Conservation (phyloP, 2,797 vertebrate species). For the Toxotes lorentzi region DNA sequence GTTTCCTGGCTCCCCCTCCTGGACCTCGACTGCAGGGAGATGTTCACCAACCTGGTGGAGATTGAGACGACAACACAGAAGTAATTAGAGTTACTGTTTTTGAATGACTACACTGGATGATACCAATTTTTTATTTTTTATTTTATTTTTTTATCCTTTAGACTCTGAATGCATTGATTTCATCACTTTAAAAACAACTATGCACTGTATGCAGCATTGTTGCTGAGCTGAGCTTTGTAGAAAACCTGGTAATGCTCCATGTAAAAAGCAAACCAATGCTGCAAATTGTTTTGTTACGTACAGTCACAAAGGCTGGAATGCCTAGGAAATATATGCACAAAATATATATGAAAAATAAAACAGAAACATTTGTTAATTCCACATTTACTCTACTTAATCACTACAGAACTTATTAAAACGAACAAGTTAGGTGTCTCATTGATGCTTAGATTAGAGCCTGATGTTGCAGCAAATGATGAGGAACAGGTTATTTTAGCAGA, state of each 20-base stretch:
- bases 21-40: slow-evolving; percentile 89
- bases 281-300: neutral
- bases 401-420: neutral
- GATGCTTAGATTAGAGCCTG: neutral
- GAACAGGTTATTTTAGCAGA: neutral
- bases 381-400: neutral
- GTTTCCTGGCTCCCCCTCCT: slow-evolving; percentile 88
- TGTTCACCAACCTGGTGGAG: slow-evolving; percentile 86
- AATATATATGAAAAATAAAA: neutral
- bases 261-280: neutral
- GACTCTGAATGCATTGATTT: neutral
- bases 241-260: neutral
- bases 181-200: neutral
- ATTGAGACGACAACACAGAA: neutral
- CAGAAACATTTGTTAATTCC: neutral
- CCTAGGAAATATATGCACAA: neutral
- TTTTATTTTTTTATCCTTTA: neutral
- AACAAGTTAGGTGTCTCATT: neutral
- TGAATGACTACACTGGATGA: neutral
- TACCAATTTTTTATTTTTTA: too few species aligned
- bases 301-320: neutral
- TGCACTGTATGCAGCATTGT: neutral
- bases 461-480: neutral
- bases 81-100: neutral
- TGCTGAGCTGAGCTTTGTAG: neutral